phyloP scores from a whole-genome alignment of 2,888 invertebrate species.

The Cordylochernes scorpioides region DNA sequence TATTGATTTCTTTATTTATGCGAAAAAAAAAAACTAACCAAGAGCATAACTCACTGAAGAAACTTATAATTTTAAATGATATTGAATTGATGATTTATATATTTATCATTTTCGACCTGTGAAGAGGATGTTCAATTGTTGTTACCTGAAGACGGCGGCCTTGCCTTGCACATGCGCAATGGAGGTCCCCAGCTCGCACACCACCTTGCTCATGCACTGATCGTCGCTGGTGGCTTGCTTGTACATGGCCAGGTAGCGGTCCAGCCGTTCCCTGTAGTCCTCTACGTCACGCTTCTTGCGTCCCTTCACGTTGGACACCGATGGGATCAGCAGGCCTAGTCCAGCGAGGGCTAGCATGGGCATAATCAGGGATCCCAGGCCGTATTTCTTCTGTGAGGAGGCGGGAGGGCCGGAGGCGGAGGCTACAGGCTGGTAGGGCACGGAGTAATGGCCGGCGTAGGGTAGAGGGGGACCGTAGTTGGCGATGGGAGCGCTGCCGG shows the following conservation, averaged over 20 bases:
- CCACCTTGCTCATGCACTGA: constrained; percentile 16
- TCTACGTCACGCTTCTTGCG: constrained; percentile 11
- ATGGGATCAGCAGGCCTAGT: constrained; percentile 14
- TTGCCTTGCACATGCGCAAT: constrained; percentile 15
- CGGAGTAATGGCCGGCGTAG: too few species aligned
- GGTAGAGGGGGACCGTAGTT: too few species aligned
- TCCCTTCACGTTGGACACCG: constrained; percentile 13
- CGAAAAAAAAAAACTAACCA: too few species aligned
- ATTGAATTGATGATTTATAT: too few species aligned
- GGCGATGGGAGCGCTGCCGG: too few species aligned
- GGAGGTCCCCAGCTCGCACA: constrained; percentile 16
- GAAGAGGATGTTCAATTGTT: too few species aligned
- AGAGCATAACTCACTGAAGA: too few species aligned
- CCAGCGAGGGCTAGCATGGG: constrained; percentile 16
- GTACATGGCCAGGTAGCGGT: constrained; percentile 14
- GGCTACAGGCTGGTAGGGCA: too few species aligned
- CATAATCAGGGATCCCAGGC: constrained; percentile 15
- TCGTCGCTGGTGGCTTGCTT: constrained; percentile 15
- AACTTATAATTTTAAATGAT: too few species aligned
- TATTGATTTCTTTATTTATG: too few species aligned
- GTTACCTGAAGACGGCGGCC: constrained; percentile 15
- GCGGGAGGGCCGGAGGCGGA: neutral
- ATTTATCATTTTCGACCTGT: too few species aligned
- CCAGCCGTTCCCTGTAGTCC: constrained; percentile 14
- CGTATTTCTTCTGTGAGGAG: constrained; percentile 6